Evolutionary conservation across 2,888 invertebrate species (phyloP).

Genomic region (Hoplodrina blanda): DNA sequence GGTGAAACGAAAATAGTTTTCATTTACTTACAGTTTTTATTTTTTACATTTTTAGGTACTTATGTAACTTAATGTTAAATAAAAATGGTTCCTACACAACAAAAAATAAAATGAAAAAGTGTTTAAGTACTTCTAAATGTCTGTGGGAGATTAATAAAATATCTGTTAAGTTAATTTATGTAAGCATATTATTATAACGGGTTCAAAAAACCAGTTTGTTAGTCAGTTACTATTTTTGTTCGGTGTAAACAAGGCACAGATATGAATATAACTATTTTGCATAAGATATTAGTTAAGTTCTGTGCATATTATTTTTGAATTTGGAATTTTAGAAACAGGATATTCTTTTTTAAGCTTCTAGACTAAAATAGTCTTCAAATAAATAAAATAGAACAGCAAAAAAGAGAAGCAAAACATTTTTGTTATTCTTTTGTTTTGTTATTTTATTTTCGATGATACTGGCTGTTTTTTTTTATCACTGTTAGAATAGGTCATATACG

Average conservation of each 20-base stretch:
- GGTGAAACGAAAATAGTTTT: too few relatives aligned
- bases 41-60: too few relatives aligned
- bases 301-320: too few relatives aligned
- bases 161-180: neutral
- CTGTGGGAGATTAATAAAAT: neutral
- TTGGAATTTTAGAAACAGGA: too few relatives aligned
- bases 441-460: neutral
- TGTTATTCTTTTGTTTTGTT: neutral
- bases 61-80: too few relatives aligned
- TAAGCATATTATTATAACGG: neutral
- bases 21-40: too few relatives aligned
- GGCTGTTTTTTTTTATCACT: neutral
- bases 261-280: too few relatives aligned
- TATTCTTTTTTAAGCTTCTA: too few relatives aligned
- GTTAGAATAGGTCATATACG: neutral
- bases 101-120: neutral
- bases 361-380: neutral
- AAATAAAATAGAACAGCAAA: too few relatives aligned
- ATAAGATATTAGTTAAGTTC: too few relatives aligned
- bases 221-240: neutral
- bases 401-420: too few relatives aligned
- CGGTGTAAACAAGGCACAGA: neutral
- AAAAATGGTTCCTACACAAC: neutral
- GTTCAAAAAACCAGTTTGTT: conserved; percentile 16
- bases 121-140: neutral